These are phyloP conservation scores for Halyomorpha halys DNA, from an alignment of 1,140 invertebrate species.

Conservation along the genomic window DNA sequence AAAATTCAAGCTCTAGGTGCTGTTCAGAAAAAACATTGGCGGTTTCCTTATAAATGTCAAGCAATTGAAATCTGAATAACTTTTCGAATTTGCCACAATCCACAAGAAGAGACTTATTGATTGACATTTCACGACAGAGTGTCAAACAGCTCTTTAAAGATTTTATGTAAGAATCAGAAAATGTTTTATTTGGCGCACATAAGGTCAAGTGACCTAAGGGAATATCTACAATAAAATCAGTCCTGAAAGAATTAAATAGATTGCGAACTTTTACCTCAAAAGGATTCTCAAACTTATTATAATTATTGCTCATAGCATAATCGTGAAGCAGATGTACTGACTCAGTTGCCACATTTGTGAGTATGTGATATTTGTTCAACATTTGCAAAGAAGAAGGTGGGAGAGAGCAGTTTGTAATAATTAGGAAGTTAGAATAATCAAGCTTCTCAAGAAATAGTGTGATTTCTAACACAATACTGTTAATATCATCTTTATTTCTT, in stretches of 20 bases:
- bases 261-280: too few relatives aligned
- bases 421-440: not conserved
- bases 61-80: not conserved
- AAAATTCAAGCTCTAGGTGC: too few relatives aligned
- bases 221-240: not conserved
- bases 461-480: not conserved
- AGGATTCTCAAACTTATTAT: not conserved
- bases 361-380: not conserved
- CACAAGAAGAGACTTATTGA: not conserved
- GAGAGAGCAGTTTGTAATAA: not conserved
- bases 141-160: not conserved
- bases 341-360: not conserved
- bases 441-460: not conserved
- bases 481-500: not conserved
- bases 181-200: not conserved
- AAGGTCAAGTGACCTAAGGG: not conserved
- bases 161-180: not conserved
- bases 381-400: not conserved
- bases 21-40: too few relatives aligned
- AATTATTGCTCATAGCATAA: not conserved
- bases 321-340: not conserved
- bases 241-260: not conserved
- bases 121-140: not conserved
- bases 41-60: not conserved
- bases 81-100: conserved; percentile 4